Conservation (phyloP, 2,888 invertebrate species). For the Phragmatobia fuliginosa region DNA sequence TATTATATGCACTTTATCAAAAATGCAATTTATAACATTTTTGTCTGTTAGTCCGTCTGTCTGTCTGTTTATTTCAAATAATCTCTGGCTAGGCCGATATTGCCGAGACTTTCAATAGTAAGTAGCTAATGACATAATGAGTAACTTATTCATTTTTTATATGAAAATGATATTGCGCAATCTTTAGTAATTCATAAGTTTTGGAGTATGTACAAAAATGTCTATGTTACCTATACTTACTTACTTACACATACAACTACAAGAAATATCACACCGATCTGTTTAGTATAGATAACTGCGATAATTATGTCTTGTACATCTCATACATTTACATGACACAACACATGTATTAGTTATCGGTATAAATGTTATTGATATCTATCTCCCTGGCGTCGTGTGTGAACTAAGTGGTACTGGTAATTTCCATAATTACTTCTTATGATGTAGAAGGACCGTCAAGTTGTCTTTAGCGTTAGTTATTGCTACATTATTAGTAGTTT, state of each 20-base stretch:
- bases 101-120: no score
- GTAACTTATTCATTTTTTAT: no score
- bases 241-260: neutral
- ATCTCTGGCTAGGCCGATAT: no score
- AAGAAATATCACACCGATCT: neutral
- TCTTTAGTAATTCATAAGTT: no score
- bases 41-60: no score
- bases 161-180: neutral
- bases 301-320: neutral
- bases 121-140: no score
- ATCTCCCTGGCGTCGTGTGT: conserved; percentile 32
- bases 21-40: no score
- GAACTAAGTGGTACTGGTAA: conserved; percentile 39
- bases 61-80: no score
- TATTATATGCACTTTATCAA: no score
- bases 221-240: no score
- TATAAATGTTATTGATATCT: conserved; percentile 36
- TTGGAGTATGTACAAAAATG: no score
- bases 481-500: conserved; percentile 18
- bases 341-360: conserved; percentile 46
- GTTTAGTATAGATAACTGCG: neutral
- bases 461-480: conserved; percentile 36
- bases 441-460: conserved; percentile 39
- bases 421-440: conserved; percentile 42
- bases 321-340: conserved; percentile 1